A percentile compares a stretch with the other conserved stretches of the same genome.
These are phyloP conservation scores for Condylura cristata DNA, from an alignment of 2,113 vertebrate species.

Conservation along the genomic window DNA sequence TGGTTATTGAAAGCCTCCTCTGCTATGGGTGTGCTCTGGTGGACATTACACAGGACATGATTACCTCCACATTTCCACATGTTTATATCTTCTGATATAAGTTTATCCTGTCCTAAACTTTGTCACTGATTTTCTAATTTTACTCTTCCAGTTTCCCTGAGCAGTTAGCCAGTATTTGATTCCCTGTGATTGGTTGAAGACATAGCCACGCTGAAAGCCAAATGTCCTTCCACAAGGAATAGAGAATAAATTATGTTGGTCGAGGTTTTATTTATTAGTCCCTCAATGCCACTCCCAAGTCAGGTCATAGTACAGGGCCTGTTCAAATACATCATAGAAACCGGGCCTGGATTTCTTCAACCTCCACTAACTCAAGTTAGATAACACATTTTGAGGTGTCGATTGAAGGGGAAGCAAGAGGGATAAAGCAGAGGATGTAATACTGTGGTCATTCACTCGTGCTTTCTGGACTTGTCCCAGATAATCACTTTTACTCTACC, in stretches of 20 bases:
- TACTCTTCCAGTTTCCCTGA: background rate
- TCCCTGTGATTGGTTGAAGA: background rate
- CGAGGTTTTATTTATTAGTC: background rate
- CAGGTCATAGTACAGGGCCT: background rate
- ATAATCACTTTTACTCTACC: background rate
- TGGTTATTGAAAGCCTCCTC: background rate
- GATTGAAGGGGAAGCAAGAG: background rate
- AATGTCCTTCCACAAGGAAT: background rate
- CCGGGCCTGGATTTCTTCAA: background rate
- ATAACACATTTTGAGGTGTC: background rate
- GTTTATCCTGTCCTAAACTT: background rate
- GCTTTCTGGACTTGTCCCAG: background rate
- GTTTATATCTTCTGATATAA: background rate
- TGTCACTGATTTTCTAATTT: background rate
- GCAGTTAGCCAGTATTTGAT: background rate
- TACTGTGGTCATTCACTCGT: background rate
- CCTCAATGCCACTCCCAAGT: background rate
- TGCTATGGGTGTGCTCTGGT: background rate
- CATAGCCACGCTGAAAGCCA: background rate
- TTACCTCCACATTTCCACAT: background rate
- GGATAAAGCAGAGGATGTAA: background rate
- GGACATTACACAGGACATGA: background rate
- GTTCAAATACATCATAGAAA: background rate
- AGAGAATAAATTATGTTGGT: background rate
- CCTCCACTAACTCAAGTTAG: background rate